Percentiles rank a stretch among this genome's conserved stretches.
These are phyloP conservation scores for Nephrotoma appendiculata DNA, from an alignment of 2,888 invertebrate genomes.

Conservation along the genomic window DNA sequence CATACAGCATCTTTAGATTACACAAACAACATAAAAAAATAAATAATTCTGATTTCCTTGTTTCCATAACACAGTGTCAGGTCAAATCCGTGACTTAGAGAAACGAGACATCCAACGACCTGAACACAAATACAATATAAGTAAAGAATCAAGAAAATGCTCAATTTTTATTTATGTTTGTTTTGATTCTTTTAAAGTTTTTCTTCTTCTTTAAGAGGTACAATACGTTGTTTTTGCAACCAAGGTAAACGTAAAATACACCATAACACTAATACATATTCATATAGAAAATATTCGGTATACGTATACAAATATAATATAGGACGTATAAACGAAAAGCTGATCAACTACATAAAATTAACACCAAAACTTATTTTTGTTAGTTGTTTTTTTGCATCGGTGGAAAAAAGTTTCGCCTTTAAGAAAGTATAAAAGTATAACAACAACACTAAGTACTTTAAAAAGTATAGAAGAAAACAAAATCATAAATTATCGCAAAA, in stretches of 20 bases:
- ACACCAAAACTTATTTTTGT: not conserved
- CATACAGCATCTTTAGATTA: too few species aligned
- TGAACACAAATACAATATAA: not conserved
- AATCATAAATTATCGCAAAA: not conserved
- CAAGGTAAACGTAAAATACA: not conserved
- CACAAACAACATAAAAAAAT: too few species aligned
- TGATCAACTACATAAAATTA: not conserved
- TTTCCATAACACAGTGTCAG: slow-evolving; percentile 7
- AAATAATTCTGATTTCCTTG: not conserved
- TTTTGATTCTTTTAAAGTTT: not conserved
- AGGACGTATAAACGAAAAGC: not conserved
- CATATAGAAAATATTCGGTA: not conserved
- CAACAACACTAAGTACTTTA: not conserved
- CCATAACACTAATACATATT: not conserved
- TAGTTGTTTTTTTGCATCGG: not conserved
- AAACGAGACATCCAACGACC: slow-evolving; percentile 18
- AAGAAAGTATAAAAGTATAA: not conserved
- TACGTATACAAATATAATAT: not conserved
- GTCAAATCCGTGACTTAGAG: slow-evolving; percentile 19
- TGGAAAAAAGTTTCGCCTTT: not conserved
- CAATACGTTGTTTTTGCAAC: not conserved
- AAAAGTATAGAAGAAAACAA: not conserved
- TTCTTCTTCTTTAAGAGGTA: not conserved
- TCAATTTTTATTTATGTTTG: not conserved
- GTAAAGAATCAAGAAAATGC: not conserved